Percentiles rank a stretch among this genome's conserved stretches.
phyloP scores from a whole-genome alignment of 2,113 vertebrate species.

The Agapornis roseicollis region DNA sequence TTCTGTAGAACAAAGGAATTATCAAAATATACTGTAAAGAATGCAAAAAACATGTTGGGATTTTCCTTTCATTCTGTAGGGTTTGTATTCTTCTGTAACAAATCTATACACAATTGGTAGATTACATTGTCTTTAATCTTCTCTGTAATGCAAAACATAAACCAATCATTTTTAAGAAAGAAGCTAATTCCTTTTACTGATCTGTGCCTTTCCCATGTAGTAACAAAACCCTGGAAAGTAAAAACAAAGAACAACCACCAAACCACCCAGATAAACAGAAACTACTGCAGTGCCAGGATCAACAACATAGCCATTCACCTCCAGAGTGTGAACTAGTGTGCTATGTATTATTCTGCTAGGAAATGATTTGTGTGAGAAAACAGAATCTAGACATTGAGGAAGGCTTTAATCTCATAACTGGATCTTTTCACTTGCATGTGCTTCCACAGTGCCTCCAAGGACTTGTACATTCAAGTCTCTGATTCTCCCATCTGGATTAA shows the following conservation, averaged over 20 bases:
- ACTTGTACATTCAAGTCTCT: fast-evolving
- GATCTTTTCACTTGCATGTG: not conserved
- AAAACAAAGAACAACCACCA: not conserved
- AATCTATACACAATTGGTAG: not conserved
- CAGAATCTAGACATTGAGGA: not conserved
- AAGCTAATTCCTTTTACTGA: not conserved
- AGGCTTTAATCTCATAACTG: not conserved
- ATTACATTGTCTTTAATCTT: not conserved
- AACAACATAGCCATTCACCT: not conserved
- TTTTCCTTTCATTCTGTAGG: not conserved
- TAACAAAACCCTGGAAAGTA: not conserved
- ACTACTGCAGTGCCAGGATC: not conserved
- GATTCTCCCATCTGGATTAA: not conserved
- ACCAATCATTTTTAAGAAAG: not conserved
- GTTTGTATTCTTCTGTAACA: not conserved
- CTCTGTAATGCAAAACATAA: not conserved
- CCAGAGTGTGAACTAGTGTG: not conserved
- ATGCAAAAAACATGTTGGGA: not conserved
- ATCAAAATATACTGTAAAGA: not conserved
- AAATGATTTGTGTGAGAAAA: not conserved
- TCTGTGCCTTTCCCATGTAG: not conserved
- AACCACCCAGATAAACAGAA: not conserved
- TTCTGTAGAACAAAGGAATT: not conserved
- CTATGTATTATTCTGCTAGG: not conserved
- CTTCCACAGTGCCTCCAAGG: not conserved